Conservation (phyloP, 2,113 vertebrate species). For the Cichladusa arquata region DNA sequence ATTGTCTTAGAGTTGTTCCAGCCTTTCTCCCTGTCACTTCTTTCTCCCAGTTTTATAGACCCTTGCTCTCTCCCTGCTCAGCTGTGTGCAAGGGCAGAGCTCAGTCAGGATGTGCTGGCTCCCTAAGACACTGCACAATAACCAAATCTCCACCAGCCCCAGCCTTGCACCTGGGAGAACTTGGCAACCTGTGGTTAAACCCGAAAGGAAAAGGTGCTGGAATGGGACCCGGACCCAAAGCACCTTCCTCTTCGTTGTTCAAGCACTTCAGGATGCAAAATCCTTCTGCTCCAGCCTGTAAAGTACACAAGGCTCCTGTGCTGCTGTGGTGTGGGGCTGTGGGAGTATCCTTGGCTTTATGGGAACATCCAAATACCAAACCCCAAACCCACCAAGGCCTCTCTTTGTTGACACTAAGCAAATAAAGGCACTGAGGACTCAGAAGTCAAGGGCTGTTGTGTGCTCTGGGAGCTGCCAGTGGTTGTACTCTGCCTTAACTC, state of each 20-base stretch:
- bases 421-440: background rate
- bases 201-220: background rate
- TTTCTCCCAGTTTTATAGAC: background rate
- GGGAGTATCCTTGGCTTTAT: accelerated
- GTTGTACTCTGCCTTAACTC: background rate
- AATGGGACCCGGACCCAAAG: accelerated
- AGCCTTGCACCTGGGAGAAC: background rate
- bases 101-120: accelerated
- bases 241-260: background rate
- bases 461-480: background rate
- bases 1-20: background rate
- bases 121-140: background rate
- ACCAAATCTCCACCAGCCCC: background rate
- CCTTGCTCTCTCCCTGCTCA: background rate
- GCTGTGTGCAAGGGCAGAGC: background rate
- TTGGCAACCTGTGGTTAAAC: background rate
- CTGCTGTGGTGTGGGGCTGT: background rate
- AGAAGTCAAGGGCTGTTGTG: background rate
- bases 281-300: background rate
- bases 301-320: background rate
- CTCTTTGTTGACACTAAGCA: background rate
- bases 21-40: background rate
- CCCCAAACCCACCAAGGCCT: background rate
- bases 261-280: background rate
- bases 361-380: background rate